phyloP scores from a whole-genome alignment of 2,888 invertebrate genomes.

The Dryobotodes eremita region DNA sequence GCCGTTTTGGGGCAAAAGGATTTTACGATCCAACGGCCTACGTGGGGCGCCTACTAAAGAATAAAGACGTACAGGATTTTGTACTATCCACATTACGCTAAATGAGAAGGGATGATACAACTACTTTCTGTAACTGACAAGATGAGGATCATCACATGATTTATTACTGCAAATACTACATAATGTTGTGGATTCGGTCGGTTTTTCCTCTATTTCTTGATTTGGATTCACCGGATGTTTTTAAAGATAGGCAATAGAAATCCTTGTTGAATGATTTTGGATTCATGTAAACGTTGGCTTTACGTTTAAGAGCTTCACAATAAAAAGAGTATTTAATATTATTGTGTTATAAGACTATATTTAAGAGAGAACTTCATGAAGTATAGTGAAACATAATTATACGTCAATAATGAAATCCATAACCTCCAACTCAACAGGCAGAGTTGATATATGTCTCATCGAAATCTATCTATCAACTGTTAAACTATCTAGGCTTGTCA shows the following conservation, averaged over 20 bases:
- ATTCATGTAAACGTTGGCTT: not conserved
- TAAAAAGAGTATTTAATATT: not conserved
- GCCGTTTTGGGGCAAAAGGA: slow-evolving; percentile 76
- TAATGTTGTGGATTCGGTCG: slow-evolving; percentile 50
- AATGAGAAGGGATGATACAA: slow-evolving; percentile 74
- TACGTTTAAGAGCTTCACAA: not conserved
- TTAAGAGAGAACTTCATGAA: not conserved
- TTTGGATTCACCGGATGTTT: slow-evolving; percentile 29
- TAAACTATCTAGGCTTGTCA: not conserved
- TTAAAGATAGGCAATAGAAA: slow-evolving; percentile 19
- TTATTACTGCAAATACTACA: slow-evolving; percentile 67
- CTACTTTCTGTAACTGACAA: slow-evolving; percentile 73
- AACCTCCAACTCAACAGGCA: not conserved
- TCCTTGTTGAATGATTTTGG: not conserved
- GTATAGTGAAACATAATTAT: not conserved
- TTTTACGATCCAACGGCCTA: slow-evolving; percentile 76
- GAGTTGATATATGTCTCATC: too few species aligned
- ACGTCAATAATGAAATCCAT: not conserved
- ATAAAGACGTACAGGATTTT: slow-evolving; percentile 72
- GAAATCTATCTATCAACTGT: not conserved
- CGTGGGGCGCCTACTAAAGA: slow-evolving; percentile 75
- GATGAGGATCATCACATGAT: slow-evolving; percentile 70
- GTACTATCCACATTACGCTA: slow-evolving; percentile 74
- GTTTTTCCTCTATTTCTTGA: slow-evolving; percentile 42
- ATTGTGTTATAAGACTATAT: not conserved